Percentiles rank a stretch among this genome's conserved stretches.
Evolutionary conservation across 1,140 invertebrate species (phyloP).

Genomic region (Bacillus rossius): DNA sequence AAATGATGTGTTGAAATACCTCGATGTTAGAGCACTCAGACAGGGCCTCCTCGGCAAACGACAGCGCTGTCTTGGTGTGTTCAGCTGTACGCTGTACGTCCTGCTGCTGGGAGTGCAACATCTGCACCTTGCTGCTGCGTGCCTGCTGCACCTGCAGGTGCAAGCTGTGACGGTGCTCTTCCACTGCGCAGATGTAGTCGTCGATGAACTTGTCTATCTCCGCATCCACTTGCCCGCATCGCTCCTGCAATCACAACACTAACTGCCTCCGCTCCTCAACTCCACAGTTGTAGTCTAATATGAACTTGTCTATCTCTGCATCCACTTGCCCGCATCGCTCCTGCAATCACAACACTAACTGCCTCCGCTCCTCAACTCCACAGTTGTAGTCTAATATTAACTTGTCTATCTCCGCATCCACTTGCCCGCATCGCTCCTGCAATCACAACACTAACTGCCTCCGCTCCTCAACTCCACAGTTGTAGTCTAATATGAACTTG

Average conservation of each 20-base stretch:
- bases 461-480: no score
- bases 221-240: conserved; percentile 5
- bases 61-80: conserved; percentile 43
- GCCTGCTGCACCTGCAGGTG: conserved; percentile 24
- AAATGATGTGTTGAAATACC: conserved; percentile 12
- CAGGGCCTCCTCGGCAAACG: conserved; percentile 55
- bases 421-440: no score
- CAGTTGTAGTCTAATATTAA: no score
- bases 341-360: no score
- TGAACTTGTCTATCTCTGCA: no score
- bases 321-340: no score
- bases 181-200: conserved; percentile 22
- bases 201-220: conserved; percentile 25
- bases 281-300: no score
- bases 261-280: no score
- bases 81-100: conserved; percentile 20
- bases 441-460: no score
- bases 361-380: no score
- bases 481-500: no score
- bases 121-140: conserved; percentile 16
- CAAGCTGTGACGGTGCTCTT: conserved; percentile 26
- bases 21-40: conserved; percentile 52
- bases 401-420: no score
- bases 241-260: neutral
- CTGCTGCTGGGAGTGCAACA: conserved; percentile 20